Conservation (phyloP, 2,113 vertebrate genomes). For the Chloropsis hardwickii region DNA sequence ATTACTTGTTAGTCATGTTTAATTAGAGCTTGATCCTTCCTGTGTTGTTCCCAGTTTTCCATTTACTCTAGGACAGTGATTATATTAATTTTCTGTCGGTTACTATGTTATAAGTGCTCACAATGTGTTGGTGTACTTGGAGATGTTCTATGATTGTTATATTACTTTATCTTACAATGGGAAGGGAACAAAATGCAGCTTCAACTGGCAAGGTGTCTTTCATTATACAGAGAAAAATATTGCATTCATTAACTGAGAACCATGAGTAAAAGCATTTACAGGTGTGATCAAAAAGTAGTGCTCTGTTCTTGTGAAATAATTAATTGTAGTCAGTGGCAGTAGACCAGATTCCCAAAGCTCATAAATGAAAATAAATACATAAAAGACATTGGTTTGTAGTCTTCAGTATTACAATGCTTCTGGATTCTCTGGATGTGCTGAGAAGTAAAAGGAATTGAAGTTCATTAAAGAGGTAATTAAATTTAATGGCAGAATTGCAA, state of each 20-base stretch:
- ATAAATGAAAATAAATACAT: not conserved
- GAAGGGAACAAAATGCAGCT: not conserved
- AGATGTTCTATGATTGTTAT: not conserved
- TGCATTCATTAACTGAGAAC: not conserved
- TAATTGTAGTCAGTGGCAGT: not conserved
- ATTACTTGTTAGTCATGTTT: not conserved
- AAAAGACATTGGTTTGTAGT: not conserved
- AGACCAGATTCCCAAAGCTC: not conserved
- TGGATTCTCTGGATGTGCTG: not conserved
- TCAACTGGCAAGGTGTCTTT: not conserved
- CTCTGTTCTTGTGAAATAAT: not conserved
- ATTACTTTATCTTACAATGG: not conserved
- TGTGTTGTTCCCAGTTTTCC: not conserved
- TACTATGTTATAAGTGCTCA: not conserved
- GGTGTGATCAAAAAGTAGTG: not conserved
- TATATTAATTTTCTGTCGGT: not conserved
- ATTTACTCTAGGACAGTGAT: not conserved
- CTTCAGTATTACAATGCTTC: not conserved
- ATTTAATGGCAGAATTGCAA: not conserved
- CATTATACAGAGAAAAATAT: not conserved
- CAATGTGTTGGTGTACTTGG: not conserved
- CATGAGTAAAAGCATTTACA: not conserved
- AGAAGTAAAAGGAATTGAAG: not conserved
- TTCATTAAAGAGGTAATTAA: constrained; percentile 5
- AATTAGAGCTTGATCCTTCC: not conserved